Percentiles rank a stretch among this genome's conserved stretches.
phyloP scores from a whole-genome alignment of 2,888 invertebrate genomes.

The Phyllotreta cruciferae region DNA sequence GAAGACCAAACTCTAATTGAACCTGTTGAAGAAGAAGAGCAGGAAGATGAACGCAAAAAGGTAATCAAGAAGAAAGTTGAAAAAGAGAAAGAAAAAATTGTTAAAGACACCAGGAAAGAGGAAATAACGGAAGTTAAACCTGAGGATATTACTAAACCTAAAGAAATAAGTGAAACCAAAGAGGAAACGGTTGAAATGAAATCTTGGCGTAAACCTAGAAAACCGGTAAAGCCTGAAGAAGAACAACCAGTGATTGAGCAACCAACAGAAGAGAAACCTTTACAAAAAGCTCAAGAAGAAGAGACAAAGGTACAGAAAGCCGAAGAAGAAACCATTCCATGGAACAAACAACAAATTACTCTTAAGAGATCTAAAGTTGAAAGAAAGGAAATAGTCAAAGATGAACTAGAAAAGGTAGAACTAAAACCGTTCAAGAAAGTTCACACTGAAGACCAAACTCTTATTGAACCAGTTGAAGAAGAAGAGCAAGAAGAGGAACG shows the following conservation, averaged over 20 bases:
- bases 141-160: background rate
- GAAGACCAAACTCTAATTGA: conserved; percentile 30
- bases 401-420: conserved; percentile 51
- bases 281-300: conserved; percentile 41
- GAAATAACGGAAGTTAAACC: background rate
- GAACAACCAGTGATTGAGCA: conserved; percentile 8
- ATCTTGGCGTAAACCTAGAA: conserved; percentile 28
- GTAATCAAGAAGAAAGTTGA: conserved; percentile 25
- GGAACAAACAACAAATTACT: conserved; percentile 69
- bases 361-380: conserved; percentile 60
- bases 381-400: conserved; percentile 54
- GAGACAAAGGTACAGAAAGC: conserved; percentile 9
- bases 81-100: conserved; percentile 1
- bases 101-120: conserved; percentile 2
- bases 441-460: background rate
- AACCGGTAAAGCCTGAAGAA: conserved; percentile 41
- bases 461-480: conserved; percentile 22
- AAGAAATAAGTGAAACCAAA: background rate
- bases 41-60: conserved; percentile 50
- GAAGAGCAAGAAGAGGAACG: conserved; percentile 36
- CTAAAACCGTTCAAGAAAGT: conserved; percentile 49
- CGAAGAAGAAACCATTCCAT: conserved; percentile 58
- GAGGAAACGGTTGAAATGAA: conserved; percentile 15
- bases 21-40: conserved; percentile 24
- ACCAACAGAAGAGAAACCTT: conserved; percentile 41